Evolutionary conservation across 23 tunicate genomes (phyloP), one percentile per base, ranked within the genome.

Genomic region (Styela plicata): DNA sequence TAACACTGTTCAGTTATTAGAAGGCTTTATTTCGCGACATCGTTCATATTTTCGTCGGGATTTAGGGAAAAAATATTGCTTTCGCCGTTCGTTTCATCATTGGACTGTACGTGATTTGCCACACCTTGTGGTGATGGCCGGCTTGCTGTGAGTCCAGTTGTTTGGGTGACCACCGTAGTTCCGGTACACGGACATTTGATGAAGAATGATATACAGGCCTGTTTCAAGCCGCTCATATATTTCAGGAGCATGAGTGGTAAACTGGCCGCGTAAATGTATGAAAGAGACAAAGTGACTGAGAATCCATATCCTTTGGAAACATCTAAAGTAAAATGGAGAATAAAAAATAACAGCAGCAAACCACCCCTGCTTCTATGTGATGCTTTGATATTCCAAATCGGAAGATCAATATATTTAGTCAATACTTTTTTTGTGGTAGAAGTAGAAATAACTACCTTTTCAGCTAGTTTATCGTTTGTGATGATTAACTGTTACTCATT

Each of bases 151-250:
- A 44, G 10, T 5, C 57, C 57, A 44, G 7, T 44, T 44, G 57
- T 44, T 44, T 44, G 57, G 13, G 57, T 44, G 7, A 66, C 30
- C 5, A 71, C 77, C n/a, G 66, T 53, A 7, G 52, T 76, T 25
- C 64, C 63, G 18, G 37, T 33, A 18, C 67, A 36, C 24, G 81
- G 81, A 44, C 81, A 76, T 57, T 76, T 76, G 64, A 24, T 33
- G 0, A 76, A 22, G 23, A 53, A 44, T 24, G 81, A 44, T 13
- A 24, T 27, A 10, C 24, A n/a, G 7, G 81, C 81, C 33, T 53
- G 64, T 13, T 53, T 53, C 64, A 76, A 57, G 36, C 81, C 81
- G 64, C 52, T 33, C 81, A 76, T 76, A 57, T 33, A 76, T 76
- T 76, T 76, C 25, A 76, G 66, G 27, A 76, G 31, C 16, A 76